Conservation (phyloP, 1,140 invertebrate genomes). For the Drosophila azteca region DNA sequence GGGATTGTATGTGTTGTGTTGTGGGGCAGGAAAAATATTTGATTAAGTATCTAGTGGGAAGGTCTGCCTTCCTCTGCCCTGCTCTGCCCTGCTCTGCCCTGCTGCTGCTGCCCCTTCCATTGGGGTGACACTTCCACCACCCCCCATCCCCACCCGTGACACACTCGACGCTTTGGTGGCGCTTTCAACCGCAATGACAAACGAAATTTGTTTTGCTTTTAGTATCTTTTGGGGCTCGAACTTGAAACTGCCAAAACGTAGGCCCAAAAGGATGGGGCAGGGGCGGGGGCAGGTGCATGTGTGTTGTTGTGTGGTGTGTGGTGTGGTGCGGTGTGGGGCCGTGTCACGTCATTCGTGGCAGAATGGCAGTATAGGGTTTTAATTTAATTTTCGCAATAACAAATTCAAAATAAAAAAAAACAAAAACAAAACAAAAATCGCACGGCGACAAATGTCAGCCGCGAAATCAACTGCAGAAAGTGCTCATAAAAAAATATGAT, state of each 20-base stretch:
- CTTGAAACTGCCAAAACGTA: constrained; percentile 45
- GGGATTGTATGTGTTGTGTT: not conserved
- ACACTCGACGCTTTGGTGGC: constrained; percentile 20
- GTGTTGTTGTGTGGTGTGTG: not conserved
- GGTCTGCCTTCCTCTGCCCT: constrained; percentile 40
- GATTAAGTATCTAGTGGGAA: constrained; percentile 64
- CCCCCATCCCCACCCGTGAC: too few relatives aligned
- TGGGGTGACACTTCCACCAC: not conserved
- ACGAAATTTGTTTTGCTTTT: constrained; percentile 68
- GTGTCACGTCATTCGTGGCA: constrained; percentile 40
- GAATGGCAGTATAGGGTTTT: constrained; percentile 37
- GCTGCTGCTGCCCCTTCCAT: constrained; percentile 2
- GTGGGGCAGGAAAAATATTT: constrained; percentile 58
- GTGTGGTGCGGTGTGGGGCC: not conserved
- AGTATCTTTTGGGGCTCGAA: constrained; percentile 39
- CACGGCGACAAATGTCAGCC: constrained; percentile 52
- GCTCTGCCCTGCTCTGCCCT: constrained; percentile 35
- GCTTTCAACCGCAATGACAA: constrained; percentile 62
- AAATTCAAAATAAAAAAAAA: constrained; percentile 26
- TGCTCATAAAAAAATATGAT: constrained; percentile 75
- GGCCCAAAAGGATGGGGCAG: not conserved
- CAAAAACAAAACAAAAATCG: constrained; percentile 23
- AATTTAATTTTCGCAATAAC: constrained; percentile 51
- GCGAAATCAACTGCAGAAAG: constrained; percentile 33
- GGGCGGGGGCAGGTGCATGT: constrained; percentile 4